Evolutionary conservation across 1,140 invertebrate species (phyloP).

Genomic region (Brachionus asplanchnoidis): DNA sequence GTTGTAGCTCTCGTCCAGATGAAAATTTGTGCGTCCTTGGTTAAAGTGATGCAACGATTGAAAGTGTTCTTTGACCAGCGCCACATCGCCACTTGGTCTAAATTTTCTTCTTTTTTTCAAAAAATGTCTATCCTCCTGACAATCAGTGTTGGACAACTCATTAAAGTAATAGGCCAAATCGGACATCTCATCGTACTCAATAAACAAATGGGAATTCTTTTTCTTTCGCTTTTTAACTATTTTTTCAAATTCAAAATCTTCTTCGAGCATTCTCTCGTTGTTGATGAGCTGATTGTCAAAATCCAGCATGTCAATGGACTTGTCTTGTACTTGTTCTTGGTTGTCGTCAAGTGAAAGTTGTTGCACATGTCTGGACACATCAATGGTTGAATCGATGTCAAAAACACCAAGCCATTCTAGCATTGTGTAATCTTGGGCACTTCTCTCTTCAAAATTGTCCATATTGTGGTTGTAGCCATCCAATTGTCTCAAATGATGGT

Average conservation of each 20-base stretch:
- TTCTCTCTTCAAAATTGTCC: not conserved
- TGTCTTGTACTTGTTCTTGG: not conserved
- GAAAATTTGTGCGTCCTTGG: not conserved
- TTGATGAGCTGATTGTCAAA: conserved; percentile 15
- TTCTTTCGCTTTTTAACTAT: not conserved
- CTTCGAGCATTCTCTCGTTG: conserved; percentile 32
- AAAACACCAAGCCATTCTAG: conserved; percentile 8
- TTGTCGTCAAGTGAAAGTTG: not conserved
- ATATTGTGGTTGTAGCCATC: not conserved
- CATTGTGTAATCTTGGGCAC: not conserved
- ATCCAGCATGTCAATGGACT: not conserved
- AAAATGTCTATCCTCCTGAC: not conserved
- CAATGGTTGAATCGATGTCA: not conserved
- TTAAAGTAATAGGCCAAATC: conserved; percentile 8
- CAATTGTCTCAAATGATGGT: not conserved
- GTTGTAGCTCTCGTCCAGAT: not conserved
- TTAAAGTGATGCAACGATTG: not conserved
- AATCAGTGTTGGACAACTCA: not conserved
- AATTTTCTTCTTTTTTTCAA: not conserved
- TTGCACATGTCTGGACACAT: not conserved
- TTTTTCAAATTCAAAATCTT: conserved; percentile 8
- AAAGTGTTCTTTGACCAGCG: not conserved
- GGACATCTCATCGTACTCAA: not conserved
- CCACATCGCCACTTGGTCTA: not conserved
- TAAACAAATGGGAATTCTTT: not conserved